Evolutionary conservation across 1,140 invertebrate genomes (phyloP), one percentile per base, ranked within the genome.

Genomic region (Zaprionus kolodkinae): DNA sequence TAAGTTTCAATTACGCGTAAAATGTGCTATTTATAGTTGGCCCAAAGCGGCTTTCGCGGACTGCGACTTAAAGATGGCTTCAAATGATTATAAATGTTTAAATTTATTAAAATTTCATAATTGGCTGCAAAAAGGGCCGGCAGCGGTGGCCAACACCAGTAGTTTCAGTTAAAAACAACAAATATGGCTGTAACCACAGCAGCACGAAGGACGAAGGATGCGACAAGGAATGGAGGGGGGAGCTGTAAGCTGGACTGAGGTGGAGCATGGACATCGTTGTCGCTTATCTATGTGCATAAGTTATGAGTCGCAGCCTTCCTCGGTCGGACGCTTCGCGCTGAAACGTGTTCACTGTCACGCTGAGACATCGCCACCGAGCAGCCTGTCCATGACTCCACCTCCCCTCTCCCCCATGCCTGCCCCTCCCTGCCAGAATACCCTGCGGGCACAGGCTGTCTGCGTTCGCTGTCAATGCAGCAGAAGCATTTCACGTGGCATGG

Each of bases 211-310:
- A 65, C 48, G 27, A 38, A 55, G 38, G 67, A 56, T 48, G 25
- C 40, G 40, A 30, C 27, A 30, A 6, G 2, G n/a, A n/a, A 43
- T 7, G 45, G 45, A 3, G 11, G 5, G 15, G 6, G 63, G 21
- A 54, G 72, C 73, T 52, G 52, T 72, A 69, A 70, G 77, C 64
- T 57, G 45, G 17, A 27, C 21, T 21, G 21, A 21, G 21, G 21
- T 21, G 72, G 43, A 52, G 48, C n/a, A 21, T 33, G 27, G 54
- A 40, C 69, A 73, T 70, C 60, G 61, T 68, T 60, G 55, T 71
- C 84, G 84, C 81, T 89, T 89, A 89, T 89, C 85, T 89, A 89
- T 89, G 86, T 84, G 86, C 85, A 89, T 89, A 89, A 90, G 86
- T 81, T 89, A 89, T 89, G 81, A 89, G 59, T 59, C 48, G 66